A percentile compares a stretch with the other conserved stretches of the same genome.
Conservation (phyloP, 53 echinoderm and acorn worm genomes). For the Stichopus horrens region DNA sequence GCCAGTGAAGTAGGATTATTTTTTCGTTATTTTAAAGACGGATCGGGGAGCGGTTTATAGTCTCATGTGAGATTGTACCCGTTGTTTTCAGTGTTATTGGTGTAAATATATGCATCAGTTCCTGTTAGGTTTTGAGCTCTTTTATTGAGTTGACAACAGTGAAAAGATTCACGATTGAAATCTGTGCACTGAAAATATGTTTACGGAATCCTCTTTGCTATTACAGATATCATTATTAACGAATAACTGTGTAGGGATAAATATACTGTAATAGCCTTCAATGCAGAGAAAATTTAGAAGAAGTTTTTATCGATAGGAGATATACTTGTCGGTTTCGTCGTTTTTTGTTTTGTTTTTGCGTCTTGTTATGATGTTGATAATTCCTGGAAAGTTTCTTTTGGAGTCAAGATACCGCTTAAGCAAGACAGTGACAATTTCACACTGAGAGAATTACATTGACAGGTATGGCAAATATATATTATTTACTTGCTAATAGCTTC, state of each 20-base stretch:
- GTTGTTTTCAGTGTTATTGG: too few relatives aligned
- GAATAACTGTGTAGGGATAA: background rate
- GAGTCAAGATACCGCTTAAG: background rate
- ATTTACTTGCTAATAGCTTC: slow-evolving; percentile 1
- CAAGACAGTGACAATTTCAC: background rate
- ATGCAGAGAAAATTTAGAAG: background rate
- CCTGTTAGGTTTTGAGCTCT: too few relatives aligned
- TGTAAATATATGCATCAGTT: too few relatives aligned
- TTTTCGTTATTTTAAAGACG: too few relatives aligned
- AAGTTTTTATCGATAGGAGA: background rate
- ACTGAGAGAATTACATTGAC: background rate
- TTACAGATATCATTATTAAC: background rate
- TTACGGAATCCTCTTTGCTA: background rate
- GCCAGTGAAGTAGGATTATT: too few relatives aligned
- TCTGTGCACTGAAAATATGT: background rate
- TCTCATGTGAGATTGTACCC: too few relatives aligned
- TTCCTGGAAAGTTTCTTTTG: background rate
- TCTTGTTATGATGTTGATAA: background rate
- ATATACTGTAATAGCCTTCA: slow-evolving; percentile 4
- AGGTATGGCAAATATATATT: slow-evolving; percentile 14
- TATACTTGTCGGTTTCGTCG: background rate
- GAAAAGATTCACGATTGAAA: too few relatives aligned
- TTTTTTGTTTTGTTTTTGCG: background rate
- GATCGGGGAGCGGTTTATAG: too few relatives aligned
- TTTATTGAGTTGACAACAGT: too few relatives aligned